Conservation (phyloP, 2,113 vertebrate genomes). For the Phyllostomus hastatus region DNA sequence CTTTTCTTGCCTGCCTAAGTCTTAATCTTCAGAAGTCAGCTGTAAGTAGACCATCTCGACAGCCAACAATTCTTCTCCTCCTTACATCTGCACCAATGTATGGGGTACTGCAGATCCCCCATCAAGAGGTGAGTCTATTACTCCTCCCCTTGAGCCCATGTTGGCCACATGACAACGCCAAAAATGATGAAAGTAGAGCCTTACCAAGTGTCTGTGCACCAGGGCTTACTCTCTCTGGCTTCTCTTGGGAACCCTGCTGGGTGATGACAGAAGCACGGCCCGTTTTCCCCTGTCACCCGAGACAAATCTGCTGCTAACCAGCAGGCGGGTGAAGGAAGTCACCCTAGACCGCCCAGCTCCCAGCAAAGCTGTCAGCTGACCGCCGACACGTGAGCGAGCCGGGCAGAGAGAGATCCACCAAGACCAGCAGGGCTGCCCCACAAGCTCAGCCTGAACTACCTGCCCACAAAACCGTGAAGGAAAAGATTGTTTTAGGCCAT, state of each 20-base stretch:
- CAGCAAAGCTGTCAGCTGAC: neutral
- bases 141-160: neutral
- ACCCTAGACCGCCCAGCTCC: neutral
- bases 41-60: neutral
- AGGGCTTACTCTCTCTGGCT: neutral
- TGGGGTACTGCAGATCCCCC: rapidly evolving
- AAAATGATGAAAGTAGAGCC: neutral
- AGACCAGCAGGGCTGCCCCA: neutral
- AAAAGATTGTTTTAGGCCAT: neutral
- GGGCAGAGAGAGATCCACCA: neutral
- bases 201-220: neutral
- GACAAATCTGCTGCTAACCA: neutral
- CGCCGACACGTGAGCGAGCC: neutral
- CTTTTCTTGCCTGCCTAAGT: neutral
- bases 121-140: neutral
- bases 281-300: rapidly evolving
- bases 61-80: neutral
- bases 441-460: neutral
- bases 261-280: neutral
- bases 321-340: neutral
- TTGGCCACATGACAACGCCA: neutral
- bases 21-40: neutral
- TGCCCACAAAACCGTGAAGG: neutral
- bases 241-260: neutral
- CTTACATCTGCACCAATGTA: no score